phyloP scores from a whole-genome alignment of 1,140 invertebrate genomes.

The Drosophila orosa region DNA sequence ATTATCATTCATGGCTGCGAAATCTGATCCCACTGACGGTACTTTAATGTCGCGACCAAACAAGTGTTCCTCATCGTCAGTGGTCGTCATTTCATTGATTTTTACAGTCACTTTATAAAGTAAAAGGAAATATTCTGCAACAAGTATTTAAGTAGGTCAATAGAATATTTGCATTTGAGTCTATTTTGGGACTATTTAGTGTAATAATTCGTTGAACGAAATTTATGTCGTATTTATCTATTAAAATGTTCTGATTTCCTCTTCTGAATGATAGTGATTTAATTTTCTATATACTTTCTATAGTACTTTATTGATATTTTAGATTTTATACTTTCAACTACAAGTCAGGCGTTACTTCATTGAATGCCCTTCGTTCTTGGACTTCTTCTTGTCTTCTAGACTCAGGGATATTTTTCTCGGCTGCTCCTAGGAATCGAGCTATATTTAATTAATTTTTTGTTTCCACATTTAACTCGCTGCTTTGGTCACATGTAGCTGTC shows the following conservation, averaged over 20 bases:
- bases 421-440: too few species aligned
- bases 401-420: too few species aligned
- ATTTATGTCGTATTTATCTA: too few species aligned
- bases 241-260: too few species aligned
- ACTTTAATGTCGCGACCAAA: conserved; percentile 13
- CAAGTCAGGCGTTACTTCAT: neutral
- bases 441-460: too few species aligned
- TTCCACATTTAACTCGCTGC: too few species aligned
- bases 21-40: conserved; percentile 39
- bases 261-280: accelerated
- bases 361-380: neutral
- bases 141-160: conserved; percentile 10
- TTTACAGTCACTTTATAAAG: neutral
- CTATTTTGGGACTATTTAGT: neutral
- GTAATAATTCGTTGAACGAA: neutral
- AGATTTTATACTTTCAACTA: neutral
- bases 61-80: conserved; percentile 20
- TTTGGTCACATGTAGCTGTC: too few species aligned
- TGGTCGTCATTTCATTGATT: neutral
- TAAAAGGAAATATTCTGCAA: neutral
- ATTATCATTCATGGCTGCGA: conserved; percentile 67
- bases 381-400: neutral
- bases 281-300: neutral
- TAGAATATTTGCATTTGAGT: neutral
- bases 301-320: neutral